Evolutionary conservation across 2,113 vertebrate species (phyloP).

Genomic region (Hemicordylus capensis): DNA sequence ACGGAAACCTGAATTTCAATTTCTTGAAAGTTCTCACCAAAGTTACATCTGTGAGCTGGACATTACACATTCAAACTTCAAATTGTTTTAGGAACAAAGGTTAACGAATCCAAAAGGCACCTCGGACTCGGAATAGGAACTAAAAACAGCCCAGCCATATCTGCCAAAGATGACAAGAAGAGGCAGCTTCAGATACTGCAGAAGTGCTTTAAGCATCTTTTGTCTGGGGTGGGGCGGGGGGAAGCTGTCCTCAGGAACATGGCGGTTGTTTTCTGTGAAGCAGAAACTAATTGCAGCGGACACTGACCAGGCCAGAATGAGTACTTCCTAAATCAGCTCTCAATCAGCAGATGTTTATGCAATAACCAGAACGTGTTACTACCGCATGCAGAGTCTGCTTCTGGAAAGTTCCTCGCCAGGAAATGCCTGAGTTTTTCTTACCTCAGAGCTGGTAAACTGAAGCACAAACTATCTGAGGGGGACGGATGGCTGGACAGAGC

Average conservation of each 20-base stretch:
- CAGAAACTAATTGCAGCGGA: background rate
- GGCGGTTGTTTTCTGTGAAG: background rate
- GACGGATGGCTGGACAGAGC: rapidly evolving
- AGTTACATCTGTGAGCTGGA: background rate
- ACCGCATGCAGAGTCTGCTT: rapidly evolving
- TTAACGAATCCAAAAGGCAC: background rate
- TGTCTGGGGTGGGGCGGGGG: too few relatives aligned
- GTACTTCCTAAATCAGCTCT: background rate
- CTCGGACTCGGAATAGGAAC: too few relatives aligned
- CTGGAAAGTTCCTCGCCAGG: background rate
- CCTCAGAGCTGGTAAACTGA: rapidly evolving
- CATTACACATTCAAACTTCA: background rate
- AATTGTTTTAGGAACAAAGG: background rate
- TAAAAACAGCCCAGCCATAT: background rate
- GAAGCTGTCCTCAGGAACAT: background rate
- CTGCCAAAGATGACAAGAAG: background rate
- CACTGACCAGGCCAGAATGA: background rate
- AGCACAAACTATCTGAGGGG: rapidly evolving
- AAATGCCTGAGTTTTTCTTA: background rate
- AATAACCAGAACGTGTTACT: background rate
- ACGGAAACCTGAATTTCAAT: background rate
- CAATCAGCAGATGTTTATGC: background rate
- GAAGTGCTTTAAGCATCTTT: background rate
- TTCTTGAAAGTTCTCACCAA: too few relatives aligned
- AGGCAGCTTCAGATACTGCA: background rate